Conservation (phyloP, 92 coral and sea anemone species). For the Actinostola sp. region DNA sequence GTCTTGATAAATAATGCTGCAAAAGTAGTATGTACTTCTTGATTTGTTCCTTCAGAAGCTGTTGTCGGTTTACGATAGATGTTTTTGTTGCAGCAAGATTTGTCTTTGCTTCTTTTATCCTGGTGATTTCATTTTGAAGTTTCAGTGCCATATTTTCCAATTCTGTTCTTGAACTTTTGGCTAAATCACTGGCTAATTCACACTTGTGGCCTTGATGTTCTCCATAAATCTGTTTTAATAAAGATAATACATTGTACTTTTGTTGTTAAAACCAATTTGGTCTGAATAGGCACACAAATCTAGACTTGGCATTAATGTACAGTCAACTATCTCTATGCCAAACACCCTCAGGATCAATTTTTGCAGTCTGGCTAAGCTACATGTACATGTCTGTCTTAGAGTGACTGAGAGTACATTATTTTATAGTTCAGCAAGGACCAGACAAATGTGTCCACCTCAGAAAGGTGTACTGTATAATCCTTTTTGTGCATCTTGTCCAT, state of each 20-base stretch:
- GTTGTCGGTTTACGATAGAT: conserved; percentile 45
- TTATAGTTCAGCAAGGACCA: no score
- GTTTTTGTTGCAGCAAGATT: conserved; percentile 42
- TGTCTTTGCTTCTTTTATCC: conserved; percentile 55
- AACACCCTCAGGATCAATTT: no score
- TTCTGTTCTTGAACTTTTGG: conserved; percentile 68
- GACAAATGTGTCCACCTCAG: no score
- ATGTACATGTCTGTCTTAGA: no score
- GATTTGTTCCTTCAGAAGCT: conserved; percentile 44
- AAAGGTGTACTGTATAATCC: no score
- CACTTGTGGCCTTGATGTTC: conserved; percentile 86
- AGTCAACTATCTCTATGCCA: no score
- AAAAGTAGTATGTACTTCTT: conserved; percentile 57
- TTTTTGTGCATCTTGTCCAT: no score
- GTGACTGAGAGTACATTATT: no score
- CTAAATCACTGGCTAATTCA: conserved; percentile 78
- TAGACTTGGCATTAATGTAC: no score
- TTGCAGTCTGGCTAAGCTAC: no score
- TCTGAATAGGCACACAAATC: no score
- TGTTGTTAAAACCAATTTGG: no score
- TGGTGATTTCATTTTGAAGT: conserved; percentile 46
- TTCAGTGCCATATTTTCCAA: conserved; percentile 57
- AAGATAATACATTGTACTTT: neutral
- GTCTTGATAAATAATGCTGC: conserved; percentile 35
- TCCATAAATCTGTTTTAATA: conserved; percentile 76